Evolutionary conservation across 2,888 invertebrate species (phyloP).

Genomic region (Anthophora plumipes): DNA sequence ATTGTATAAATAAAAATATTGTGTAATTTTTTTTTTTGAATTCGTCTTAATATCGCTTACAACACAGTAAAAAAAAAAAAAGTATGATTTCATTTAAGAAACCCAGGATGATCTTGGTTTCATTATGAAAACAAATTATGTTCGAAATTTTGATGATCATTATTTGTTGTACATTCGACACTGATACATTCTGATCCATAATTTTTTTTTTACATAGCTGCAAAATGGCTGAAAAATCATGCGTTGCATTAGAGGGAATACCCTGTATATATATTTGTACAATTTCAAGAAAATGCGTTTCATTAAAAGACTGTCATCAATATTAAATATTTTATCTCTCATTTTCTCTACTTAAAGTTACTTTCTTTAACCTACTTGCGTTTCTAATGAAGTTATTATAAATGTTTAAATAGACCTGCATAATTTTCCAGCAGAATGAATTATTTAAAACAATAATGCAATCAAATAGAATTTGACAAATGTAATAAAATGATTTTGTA

Average conservation of each 20-base stretch:
- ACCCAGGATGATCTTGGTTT: too few relatives aligned
- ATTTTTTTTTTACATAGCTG: too few relatives aligned
- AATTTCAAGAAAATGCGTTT: background rate
- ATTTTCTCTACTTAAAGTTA: background rate
- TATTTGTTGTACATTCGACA: too few relatives aligned
- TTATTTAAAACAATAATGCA: background rate
- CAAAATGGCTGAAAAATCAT: background rate
- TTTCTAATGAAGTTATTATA: background rate
- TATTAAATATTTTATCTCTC: background rate
- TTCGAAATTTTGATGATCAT: too few relatives aligned
- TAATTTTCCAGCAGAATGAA: background rate
- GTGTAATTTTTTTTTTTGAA: too few relatives aligned
- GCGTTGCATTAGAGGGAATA: background rate
- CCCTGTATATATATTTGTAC: background rate
- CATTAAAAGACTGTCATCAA: background rate
- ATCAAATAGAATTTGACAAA: background rate
- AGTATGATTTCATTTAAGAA: too few relatives aligned
- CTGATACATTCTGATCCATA: too few relatives aligned
- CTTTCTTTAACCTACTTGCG: background rate
- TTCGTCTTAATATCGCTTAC: too few relatives aligned
- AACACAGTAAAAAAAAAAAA: too few relatives aligned
- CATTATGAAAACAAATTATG: too few relatives aligned
- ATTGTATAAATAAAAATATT: too few relatives aligned
- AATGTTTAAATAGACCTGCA: background rate
- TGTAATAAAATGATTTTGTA: background rate